Base-by-base conservation (phyloP, 2,797 vertebrate genomes). In the Euthynnus affinis region DNA sequence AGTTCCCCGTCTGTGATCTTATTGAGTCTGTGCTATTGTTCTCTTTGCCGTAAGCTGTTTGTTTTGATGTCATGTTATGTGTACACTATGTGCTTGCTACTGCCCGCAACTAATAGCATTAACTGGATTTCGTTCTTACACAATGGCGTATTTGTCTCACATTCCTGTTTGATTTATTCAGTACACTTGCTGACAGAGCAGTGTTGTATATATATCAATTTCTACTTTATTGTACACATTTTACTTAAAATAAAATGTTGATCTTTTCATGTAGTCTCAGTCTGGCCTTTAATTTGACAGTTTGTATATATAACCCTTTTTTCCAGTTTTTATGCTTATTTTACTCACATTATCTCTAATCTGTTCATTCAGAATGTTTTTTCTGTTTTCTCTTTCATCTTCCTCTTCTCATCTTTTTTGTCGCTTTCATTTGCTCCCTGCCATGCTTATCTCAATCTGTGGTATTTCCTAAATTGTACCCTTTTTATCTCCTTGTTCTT, bases 111-210 rank as follows among this genome's bases (percentile, higher is more conserved):
- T 92, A 92, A 93, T 81, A 85, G 87, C 83, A 91, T 94, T 94
- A 92, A 81, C 61, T 85, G 83, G 85, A 92, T 92, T 94, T 93
- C 88, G 74, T 67, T 87, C 71, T 91, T 84, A 81, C 61, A 87
- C 90, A 91, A 79, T 83, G 64, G 74, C 51, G 40, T 55, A 57
- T 85, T 92, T 80, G 87, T 91, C 61, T 85, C 81, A 86, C 71
- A 79, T 90, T 89, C 71, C 71, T 82, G 40, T 69, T 46, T 71
- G 57, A 58, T 67, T 70, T 72, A 34, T 80, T 82, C 42, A 27
- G 14, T 75, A 6, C 52, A 49, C 55, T 60, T 59, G 53, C 42
- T 63, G 18, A 76, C 64, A 78, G 76, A 72, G 23, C 52, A 22
- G 4, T 44, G 46, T 60, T 73, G 40, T 32, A 25, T 27, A 13